Conservation (phyloP, 2,113 vertebrate genomes). For the Aegithalos caudatus region DNA sequence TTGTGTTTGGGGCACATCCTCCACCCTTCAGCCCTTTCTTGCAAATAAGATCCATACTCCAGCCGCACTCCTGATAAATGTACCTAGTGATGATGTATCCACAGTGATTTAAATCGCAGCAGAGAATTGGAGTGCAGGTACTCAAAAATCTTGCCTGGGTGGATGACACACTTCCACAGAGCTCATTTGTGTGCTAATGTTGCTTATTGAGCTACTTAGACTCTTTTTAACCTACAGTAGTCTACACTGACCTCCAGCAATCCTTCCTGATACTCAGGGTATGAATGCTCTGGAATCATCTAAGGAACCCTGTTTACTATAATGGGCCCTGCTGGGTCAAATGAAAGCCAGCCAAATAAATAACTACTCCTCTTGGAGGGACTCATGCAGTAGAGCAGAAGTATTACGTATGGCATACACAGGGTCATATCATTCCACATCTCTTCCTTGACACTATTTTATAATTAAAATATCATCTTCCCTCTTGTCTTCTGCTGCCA, state of each 20-base stretch:
- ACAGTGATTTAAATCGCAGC: neutral
- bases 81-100: neutral
- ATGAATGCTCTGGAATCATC: neutral
- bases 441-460: neutral
- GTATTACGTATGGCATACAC: neutral
- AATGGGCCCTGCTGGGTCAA: neutral
- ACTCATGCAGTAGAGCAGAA: neutral
- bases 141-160: neutral
- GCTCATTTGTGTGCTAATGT: neutral
- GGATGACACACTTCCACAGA: neutral
- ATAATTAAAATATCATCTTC: neutral
- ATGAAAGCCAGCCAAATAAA: neutral
- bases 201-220: neutral
- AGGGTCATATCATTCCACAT: neutral
- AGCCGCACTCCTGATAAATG: neutral
- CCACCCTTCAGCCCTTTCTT: neutral
- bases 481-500: neutral
- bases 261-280: neutral
- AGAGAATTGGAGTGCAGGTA: neutral
- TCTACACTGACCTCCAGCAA: neutral
- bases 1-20: neutral
- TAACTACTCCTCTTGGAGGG: fast-evolving
- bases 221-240: neutral
- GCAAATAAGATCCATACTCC: neutral
- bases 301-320: neutral